Evolutionary conservation across 2,888 invertebrate genomes (phyloP).

Genomic region (Amphipyra tragopoginis): DNA sequence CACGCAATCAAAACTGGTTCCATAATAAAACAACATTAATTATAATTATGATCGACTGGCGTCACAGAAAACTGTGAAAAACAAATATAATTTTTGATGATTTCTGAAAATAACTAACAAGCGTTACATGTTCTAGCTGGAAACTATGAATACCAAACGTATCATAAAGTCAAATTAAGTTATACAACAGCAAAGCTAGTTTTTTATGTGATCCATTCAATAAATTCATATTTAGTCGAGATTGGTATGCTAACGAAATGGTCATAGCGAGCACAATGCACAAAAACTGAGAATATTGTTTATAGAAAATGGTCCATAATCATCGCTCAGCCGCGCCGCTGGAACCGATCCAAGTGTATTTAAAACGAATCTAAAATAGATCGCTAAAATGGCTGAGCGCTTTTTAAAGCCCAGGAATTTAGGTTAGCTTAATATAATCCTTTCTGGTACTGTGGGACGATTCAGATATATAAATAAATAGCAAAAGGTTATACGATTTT

Average conservation of each 20-base stretch:
- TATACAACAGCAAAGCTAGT: conserved; percentile 3
- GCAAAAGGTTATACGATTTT: neutral
- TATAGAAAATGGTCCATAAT: conserved; percentile 28
- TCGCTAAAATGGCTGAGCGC: conserved; percentile 52
- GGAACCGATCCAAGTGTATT: conserved; percentile 72
- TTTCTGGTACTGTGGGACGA: conserved; percentile 25
- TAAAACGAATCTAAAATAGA: conserved; percentile 67
- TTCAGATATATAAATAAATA: no score
- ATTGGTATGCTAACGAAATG: conserved; percentile 18
- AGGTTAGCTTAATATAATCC: conserved; percentile 53
- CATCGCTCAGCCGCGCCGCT: conserved; percentile 42
- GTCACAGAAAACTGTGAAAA: conserved; percentile 13
- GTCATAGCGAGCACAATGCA: conserved; percentile 11
- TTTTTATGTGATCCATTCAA: conserved; percentile 7
- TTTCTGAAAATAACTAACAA: conserved; percentile 5
- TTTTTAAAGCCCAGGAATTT: conserved; percentile 57
- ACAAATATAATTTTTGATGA: conserved; percentile 15
- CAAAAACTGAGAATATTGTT: conserved; percentile 37
- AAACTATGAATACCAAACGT: no score
- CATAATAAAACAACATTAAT: conserved; percentile 5
- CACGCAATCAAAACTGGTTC: conserved; percentile 29
- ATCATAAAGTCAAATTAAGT: conserved; percentile 16
- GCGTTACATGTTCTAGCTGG: conserved; percentile 10
- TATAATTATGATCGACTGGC: conserved; percentile 8
- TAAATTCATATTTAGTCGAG: conserved; percentile 20